phyloP scores from a whole-genome alignment of 1,140 invertebrate genomes.

The Babylonia areolata region DNA sequence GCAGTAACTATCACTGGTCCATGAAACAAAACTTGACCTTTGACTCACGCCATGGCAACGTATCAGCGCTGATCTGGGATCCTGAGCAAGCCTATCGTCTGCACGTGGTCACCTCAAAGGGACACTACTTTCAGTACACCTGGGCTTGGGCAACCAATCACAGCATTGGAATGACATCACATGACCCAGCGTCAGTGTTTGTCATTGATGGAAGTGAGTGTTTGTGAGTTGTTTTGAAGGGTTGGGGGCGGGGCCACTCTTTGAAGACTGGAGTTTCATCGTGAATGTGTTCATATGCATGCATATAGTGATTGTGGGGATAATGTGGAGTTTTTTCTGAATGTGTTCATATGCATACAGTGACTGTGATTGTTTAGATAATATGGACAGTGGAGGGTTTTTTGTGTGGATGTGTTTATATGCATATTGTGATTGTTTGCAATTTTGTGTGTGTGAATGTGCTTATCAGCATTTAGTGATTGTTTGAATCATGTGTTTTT shows the following conservation, averaged over 20 bases:
- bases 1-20: conserved; percentile 94
- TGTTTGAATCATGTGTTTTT: too few species aligned
- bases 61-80: conserved; percentile 81
- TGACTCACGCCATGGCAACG: conserved; percentile 47
- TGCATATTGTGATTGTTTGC: neutral
- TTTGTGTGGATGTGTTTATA: too few species aligned
- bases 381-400: too few species aligned
- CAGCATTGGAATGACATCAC: conserved; percentile 76
- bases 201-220: conserved; percentile 86
- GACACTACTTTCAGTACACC: conserved; percentile 79
- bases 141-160: conserved; percentile 81
- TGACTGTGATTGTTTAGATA: too few species aligned
- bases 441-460: neutral
- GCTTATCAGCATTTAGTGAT: too few species aligned
- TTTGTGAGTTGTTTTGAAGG: neutral
- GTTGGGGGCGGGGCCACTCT: too few species aligned
- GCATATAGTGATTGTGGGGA: too few species aligned
- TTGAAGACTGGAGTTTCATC: too few species aligned
- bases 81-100: conserved; percentile 79
- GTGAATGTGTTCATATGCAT: too few species aligned
- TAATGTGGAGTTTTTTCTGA: too few species aligned
- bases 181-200: conserved; percentile 79
- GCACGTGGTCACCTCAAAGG: conserved; percentile 79
- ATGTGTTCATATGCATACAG: too few species aligned
- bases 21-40: conserved; percentile 85